Evolutionary conservation across 2,797 vertebrate species (phyloP), one percentile per base, ranked within the genome.

Genomic region (Esox lucius): DNA sequence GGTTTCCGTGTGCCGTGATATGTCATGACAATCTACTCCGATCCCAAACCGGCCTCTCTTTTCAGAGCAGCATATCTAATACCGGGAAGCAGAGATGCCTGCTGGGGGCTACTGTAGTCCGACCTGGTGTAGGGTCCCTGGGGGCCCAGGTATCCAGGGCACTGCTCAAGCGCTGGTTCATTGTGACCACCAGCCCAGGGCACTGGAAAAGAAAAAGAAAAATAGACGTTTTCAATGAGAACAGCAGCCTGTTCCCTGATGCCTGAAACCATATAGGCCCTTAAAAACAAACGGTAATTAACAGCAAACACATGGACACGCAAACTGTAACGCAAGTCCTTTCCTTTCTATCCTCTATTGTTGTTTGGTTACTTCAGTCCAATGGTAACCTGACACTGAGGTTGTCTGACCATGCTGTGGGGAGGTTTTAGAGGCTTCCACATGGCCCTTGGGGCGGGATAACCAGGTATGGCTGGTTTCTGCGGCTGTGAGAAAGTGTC

Each of bases 341-440:
- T 75, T 39, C 80, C 81, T 85, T 89, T 90, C 87, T 84, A 8
- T 22, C 79, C 82, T 72, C 62, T 78, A 75, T 76, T 81, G 81
- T 89, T 78, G 80, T 89, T 90, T 88, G 86, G 76, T 86, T 82
- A 80, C 49, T 67, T 71, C 85, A 56, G 77, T 79, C 73, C 74
- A 74, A 74, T 71, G 17, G 84, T 88, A 91, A 91, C 35, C 46
- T 81, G 86, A 92, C 86, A 56, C 84, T 72, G 71, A 77, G 71
- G 35, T 77, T 80, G 83, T 85, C 84, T 83, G 77, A 80, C 19
- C 8, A 70, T 17, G 56, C 9, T 46, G 31, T 42, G 51, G 51
- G 67, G 56, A 69, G 51, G 73, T 61, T 28, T 56, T 42, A 68
- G 69, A 48, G 72, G 82, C 75, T 73, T 83, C 83, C 83, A 31